A percentile compares a stretch with the other conserved stretches of the same genome.
These are phyloP conservation scores for Perca schrenkii DNA, from an alignment of 2,113 vertebrate genomes.

Conservation along the genomic window DNA sequence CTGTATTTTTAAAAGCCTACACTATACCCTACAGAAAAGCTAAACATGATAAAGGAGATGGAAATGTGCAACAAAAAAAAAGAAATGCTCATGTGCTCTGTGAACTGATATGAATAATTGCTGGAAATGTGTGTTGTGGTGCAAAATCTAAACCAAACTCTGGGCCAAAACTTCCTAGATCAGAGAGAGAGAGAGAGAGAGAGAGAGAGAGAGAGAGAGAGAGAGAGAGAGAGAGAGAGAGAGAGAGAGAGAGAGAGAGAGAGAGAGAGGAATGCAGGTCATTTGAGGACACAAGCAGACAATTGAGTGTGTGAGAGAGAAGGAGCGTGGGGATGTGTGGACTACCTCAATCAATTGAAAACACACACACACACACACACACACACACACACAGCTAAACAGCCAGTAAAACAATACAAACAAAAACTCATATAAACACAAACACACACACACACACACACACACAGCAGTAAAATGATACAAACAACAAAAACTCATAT, in stretches of 20 bases:
- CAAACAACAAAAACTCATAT: constrained; percentile 41
- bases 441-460: constrained; percentile 3
- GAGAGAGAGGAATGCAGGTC: constrained; percentile 51
- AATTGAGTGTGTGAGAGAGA: constrained; percentile 43
- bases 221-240: constrained; percentile 13
- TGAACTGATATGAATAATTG: constrained; percentile 29
- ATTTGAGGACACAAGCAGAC: constrained; percentile 49
- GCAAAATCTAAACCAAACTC: constrained; percentile 54
- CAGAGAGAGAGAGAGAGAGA: constrained; percentile 49
- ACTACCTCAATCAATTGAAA: constrained; percentile 62
- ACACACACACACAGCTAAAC: constrained; percentile 27
- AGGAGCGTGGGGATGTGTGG: constrained; percentile 34
- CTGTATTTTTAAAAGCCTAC: neutral
- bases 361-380: neutral
- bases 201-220: constrained; percentile 35
- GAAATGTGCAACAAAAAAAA: constrained; percentile 4
- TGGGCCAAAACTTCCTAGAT: constrained; percentile 41
- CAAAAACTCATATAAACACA: constrained; percentile 1
- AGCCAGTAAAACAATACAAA: constrained; percentile 61
- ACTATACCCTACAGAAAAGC: neutral
- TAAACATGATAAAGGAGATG: constrained; percentile 13
- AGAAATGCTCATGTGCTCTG: neutral
- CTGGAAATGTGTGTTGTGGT: constrained; percentile 42
- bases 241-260: constrained; percentile 23
- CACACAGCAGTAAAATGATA: constrained; percentile 60